Evolutionary conservation across 2,888 invertebrate genomes (phyloP).

Genomic region (Parnassius smintheus): DNA sequence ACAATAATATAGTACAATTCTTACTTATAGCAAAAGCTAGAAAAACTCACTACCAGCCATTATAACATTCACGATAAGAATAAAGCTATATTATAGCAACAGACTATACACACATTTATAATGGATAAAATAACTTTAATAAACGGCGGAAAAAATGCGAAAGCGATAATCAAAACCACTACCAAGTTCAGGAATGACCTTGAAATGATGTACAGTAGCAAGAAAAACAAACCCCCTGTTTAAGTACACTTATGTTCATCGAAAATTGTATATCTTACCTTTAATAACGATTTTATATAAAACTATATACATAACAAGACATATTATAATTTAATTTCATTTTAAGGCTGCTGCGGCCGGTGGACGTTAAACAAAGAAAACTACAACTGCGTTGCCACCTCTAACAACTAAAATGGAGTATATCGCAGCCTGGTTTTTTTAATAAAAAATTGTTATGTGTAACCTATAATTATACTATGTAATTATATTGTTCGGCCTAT

Average conservation of each 20-base stretch:
- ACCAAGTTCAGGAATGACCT: constrained; percentile 13
- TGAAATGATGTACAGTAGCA: not conserved
- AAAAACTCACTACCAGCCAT: not conserved
- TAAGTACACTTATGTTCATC: not conserved
- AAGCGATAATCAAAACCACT: constrained; percentile 23
- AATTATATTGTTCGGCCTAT: too few relatives aligned
- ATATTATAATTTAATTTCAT: too few relatives aligned
- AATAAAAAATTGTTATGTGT: too few relatives aligned
- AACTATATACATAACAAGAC: too few relatives aligned
- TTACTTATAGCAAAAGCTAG: constrained; percentile 1
- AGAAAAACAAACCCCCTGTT: not conserved
- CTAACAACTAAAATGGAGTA: too few relatives aligned
- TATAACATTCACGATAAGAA: constrained; percentile 3
- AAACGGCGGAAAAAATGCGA: constrained; percentile 8
- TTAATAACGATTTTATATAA: not conserved
- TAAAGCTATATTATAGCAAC: constrained; percentile 16
- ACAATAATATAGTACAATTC: not conserved
- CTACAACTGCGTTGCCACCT: too few relatives aligned
- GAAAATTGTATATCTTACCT: not conserved
- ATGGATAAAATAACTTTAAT: not conserved
- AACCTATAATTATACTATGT: too few relatives aligned
- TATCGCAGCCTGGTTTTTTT: too few relatives aligned
- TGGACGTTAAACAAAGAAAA: too few relatives aligned
- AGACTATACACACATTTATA: constrained; percentile 1
- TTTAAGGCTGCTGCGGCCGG: too few relatives aligned